phyloP scores from a whole-genome alignment of 2,888 invertebrate species.

The Aphidius colemani region DNA sequence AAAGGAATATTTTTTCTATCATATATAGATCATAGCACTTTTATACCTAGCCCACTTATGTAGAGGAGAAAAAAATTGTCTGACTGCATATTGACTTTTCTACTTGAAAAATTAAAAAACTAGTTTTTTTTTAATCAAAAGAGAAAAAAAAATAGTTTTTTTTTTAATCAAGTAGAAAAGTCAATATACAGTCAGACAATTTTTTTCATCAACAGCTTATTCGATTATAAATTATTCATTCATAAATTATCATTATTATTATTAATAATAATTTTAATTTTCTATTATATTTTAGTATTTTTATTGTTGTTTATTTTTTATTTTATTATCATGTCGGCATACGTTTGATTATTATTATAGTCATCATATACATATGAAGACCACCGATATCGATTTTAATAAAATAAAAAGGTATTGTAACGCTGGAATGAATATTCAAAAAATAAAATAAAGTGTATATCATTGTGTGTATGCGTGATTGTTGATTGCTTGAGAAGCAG shows the following conservation, averaged over 20 bases:
- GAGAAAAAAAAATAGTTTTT: no score
- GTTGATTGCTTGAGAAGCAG: conserved; percentile 46
- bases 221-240: conserved; percentile 9
- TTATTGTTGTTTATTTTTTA: conserved; percentile 6
- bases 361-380: conserved; percentile 6
- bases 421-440: not conserved
- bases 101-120: not conserved
- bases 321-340: conserved; percentile 9
- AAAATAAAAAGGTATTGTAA: not conserved
- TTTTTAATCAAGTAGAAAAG: no score
- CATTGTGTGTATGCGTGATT: conserved; percentile 48
- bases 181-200: no score
- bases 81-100: no score
- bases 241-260: not conserved
- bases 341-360: conserved; percentile 15
- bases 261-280: not conserved
- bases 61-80: no score
- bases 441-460: conserved; percentile 36
- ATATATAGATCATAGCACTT: no score
- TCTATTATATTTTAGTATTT: not conserved
- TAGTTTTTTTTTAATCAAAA: no score
- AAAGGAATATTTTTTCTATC: no score
- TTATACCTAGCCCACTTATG: no score
- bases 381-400: conserved; percentile 8
- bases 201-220: not conserved